These are phyloP conservation scores for Rutilus rutilus DNA, from an alignment of 2,113 vertebrate species.

Conservation along the genomic window DNA sequence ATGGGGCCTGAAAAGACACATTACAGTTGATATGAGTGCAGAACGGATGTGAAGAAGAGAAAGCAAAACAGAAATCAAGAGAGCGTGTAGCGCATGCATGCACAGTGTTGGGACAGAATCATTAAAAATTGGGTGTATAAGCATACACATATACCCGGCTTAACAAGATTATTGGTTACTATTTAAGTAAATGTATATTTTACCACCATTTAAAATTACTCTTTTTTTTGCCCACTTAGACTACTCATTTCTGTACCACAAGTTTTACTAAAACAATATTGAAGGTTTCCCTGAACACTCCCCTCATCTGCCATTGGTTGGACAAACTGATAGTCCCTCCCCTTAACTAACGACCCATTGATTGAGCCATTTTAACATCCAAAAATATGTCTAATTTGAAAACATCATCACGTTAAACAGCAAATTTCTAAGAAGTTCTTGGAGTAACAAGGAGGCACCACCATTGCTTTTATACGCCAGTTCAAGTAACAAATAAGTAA, in stretches of 20 bases:
- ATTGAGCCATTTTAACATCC: not conserved
- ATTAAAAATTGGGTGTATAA: not conserved
- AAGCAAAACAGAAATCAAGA: slow-evolving; percentile 11
- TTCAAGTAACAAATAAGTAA: not conserved
- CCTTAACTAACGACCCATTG: not conserved
- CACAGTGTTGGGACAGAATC: not conserved
- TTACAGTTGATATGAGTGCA: not conserved
- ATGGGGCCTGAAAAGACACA: not conserved
- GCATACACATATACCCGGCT: not conserved
- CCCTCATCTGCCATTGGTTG: not conserved
- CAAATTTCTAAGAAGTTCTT: not conserved
- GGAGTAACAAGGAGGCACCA: not conserved
- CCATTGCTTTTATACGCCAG: not conserved
- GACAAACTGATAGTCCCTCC: not conserved
- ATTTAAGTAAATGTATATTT: not conserved
- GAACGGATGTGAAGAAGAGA: not conserved
- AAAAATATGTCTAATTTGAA: not conserved
- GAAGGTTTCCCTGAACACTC: not conserved
- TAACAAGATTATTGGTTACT: not conserved
- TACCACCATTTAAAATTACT: not conserved
- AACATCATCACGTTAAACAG: not conserved
- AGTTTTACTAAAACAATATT: not conserved
- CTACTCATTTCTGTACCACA: not conserved
- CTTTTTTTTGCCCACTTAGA: no score
- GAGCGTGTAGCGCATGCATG: not conserved